These are phyloP conservation scores for Coleophora deauratella DNA, from an alignment of 2,888 invertebrate species.

Conservation along the genomic window DNA sequence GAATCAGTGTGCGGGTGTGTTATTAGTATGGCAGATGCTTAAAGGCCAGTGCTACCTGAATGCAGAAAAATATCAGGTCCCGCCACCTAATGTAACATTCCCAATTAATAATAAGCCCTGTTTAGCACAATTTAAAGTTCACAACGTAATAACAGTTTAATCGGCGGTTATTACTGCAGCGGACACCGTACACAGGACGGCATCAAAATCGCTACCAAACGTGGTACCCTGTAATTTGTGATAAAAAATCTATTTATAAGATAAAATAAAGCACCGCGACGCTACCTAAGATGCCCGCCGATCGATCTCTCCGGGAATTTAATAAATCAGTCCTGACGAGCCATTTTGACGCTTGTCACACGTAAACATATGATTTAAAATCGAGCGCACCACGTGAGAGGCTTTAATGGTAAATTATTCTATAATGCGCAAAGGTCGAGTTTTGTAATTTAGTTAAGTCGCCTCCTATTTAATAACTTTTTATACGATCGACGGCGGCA, in stretches of 20 bases:
- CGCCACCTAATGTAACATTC: slow-evolving; percentile 25
- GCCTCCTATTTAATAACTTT: slow-evolving; percentile 72
- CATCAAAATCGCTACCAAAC: slow-evolving; percentile 70
- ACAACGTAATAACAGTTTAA: slow-evolving; percentile 35
- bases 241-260: slow-evolving; percentile 74
- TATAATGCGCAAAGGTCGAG: slow-evolving; percentile 65
- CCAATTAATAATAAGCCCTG: slow-evolving; percentile 50
- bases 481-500: slow-evolving; percentile 49
- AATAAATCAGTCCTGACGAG: slow-evolving; percentile 53
- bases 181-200: slow-evolving; percentile 33
- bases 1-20: slow-evolving; percentile 17
- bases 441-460: slow-evolving; percentile 72
- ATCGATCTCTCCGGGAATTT: slow-evolving; percentile 62
- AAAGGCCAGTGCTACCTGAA: slow-evolving; percentile 38
- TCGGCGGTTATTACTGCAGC: slow-evolving; percentile 39
- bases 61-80: slow-evolving; percentile 45
- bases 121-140: slow-evolving; percentile 45
- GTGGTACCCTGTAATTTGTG: slow-evolving; percentile 72
- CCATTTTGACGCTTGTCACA: slow-evolving; percentile 67
- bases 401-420: slow-evolving; percentile 61
- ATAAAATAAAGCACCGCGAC: slow-evolving; percentile 66
- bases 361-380: slow-evolving; percentile 49
- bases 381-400: slow-evolving; percentile 31
- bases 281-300: slow-evolving; percentile 68
- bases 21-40: too few species aligned